Base-by-base conservation (phyloP, 2,113 vertebrate genomes). In the Microcebus jonahi region DNA sequence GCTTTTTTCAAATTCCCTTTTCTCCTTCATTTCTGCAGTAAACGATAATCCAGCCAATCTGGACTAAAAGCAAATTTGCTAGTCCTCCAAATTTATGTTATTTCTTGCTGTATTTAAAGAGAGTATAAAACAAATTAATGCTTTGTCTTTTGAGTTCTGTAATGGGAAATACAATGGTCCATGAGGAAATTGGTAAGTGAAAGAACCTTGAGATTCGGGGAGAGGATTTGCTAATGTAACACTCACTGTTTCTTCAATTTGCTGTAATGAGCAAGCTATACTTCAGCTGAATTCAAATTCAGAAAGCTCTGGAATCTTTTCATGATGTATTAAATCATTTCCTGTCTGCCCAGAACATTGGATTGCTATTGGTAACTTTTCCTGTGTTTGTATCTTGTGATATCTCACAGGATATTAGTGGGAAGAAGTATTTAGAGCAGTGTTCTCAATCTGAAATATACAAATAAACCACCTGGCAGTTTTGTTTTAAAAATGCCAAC, bases 371-470 rank as follows among this genome's bases (percentile, higher is more conserved):
- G 99, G 99, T 53, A 99, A 57, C 98, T 67, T 97, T 99, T 85
- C 95, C 99, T 79, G 9, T 97, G 9, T 97, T 99, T 92, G 99
- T 99, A 98, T 99, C 98, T 53, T 99, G 99, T 0, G 98, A 98
- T 39, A 85, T 97, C 85, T 97, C 91, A 87, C 97, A 97, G 18
- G 93, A 31, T 23, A 89, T 99, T 55, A 96, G 93, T 0, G 99
- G 99, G 13, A 97, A 98, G 25, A 48, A 98, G 10, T 83, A 80
- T n/a, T 45, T 71, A 53, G 0, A 0, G 0, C 15, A 36, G 3
- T 59, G 29, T 77, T 89, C 39, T 36, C 10, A 68, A 83, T 27
- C 27, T 75, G 23, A 71, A 61, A 31, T 34, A 13, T 20, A 67
- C 7, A 42, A 63, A 73, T 15, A 45, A 88, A 48, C 13, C 1